Percentiles rank a stretch among this genome's conserved stretches.
Conservation (phyloP, 92 coral and sea anemone genomes). For the Palythoa grandiflora region DNA sequence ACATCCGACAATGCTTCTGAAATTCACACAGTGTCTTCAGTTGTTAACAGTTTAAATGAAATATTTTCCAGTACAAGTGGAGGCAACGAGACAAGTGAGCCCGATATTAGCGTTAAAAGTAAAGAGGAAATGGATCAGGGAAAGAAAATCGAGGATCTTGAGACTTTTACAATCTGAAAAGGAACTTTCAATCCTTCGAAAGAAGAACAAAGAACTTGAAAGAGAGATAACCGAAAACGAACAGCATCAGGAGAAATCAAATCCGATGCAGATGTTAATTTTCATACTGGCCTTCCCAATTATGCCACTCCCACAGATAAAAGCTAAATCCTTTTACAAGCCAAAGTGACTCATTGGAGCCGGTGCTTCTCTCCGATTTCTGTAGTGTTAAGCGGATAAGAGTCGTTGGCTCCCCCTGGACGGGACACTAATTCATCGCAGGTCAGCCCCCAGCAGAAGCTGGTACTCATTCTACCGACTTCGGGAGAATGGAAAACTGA, state of each 20-base stretch:
- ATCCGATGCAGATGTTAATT: constrained; percentile 57
- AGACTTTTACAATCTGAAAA: constrained; percentile 2
- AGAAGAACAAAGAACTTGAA: neutral
- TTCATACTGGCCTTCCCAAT: constrained; percentile 67
- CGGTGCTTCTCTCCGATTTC: no score
- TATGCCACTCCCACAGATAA: constrained; percentile 20
- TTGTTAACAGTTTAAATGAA: neutral
- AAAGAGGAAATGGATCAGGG: constrained; percentile 1
- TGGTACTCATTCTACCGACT: no score
- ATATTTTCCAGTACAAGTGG: neutral
- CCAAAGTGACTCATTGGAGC: no score
- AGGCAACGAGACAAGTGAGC: neutral
- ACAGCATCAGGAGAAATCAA: constrained; percentile 34
- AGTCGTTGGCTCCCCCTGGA: no score
- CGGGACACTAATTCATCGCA: no score
- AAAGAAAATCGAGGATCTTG: constrained; percentile 13
- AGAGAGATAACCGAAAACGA: neutral
- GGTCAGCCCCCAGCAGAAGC: no score
- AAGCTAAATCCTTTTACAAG: no score
- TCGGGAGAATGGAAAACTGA: no score
- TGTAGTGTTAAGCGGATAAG: no score
- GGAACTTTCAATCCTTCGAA: neutral
- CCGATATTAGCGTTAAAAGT: neutral
- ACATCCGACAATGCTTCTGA: neutral
- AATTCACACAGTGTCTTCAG: neutral